Evolutionary conservation across 2,888 invertebrate species (phyloP).

Genomic region (Polyommatus icarus): DNA sequence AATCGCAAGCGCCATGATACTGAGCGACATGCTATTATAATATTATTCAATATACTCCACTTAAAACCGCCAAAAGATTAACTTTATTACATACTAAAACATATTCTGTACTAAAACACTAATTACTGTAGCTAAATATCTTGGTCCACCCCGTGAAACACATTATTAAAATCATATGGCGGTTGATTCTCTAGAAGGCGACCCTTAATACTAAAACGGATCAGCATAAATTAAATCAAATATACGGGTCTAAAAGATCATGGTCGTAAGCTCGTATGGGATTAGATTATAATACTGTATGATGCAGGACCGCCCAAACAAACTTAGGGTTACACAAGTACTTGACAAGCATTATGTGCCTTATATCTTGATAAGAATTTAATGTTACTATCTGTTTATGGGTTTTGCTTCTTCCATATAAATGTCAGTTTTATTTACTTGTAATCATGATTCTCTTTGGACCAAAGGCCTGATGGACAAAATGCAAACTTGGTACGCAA

Average conservation of each 20-base stretch:
- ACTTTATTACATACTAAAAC: too few species aligned
- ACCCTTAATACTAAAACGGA: slow-evolving; percentile 16
- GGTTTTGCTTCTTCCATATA: not conserved
- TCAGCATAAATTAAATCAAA: slow-evolving; percentile 27
- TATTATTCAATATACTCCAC: too few species aligned
- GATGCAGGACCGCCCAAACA: not conserved
- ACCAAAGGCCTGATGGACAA: too few species aligned
- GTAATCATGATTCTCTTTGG: too few species aligned
- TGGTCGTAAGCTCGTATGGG: not conserved
- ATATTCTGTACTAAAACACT: too few species aligned
- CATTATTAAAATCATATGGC: not conserved
- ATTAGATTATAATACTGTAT: slow-evolving; percentile 10
- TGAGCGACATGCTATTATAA: too few species aligned
- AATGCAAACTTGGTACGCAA: too few species aligned
- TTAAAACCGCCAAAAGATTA: too few species aligned
- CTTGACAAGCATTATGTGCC: not conserved
- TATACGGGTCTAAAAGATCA: slow-evolving; percentile 5
- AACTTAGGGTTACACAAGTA: not conserved
- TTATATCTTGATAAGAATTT: too few species aligned
- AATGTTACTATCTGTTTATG: not conserved
- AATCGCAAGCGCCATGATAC: too few species aligned
- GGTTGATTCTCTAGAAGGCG: not conserved
- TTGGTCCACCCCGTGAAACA: not conserved
- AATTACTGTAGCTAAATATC: too few species aligned
- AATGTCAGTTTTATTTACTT: too few species aligned